Base-by-base conservation (phyloP, 2,797 vertebrate genomes). In the Craterocephalus amniculus region DNA sequence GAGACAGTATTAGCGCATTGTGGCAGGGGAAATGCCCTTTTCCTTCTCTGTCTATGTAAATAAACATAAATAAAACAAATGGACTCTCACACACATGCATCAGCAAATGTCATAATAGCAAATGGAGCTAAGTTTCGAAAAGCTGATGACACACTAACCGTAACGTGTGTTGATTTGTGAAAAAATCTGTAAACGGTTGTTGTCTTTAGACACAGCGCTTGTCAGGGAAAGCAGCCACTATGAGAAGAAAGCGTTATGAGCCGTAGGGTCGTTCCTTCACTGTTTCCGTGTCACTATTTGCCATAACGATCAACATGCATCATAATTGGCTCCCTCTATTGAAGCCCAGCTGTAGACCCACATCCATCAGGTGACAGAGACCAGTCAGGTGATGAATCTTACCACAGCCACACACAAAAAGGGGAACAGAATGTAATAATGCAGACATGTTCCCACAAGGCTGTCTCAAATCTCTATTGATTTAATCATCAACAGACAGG, bases 401-500 rank as follows among this genome's bases (percentile, higher is more conserved):
- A 78, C 89, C 91, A 90, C 95, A 92, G 94, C 55, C 56, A 49
- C 60, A 62, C 26, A 59, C 22, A 32, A 73, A 95, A 93, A 94
- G 96, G 96, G 95, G 95, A 96, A 96, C 95, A 95, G 95, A 91
- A 92, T 95, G 93, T 95, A 97, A 97, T 95, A 95, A 96, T 63
- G 75, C 94, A 96, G 95, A 92, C 95, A 95, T 97, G 96, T 98
- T 96, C 95, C 94, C 96, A 96, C 96, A 96, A 96, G 95, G 96
- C 84, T 95, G 72, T 96, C 95, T 97, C 96, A 96, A 96, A 97
- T 96, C 95, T 96, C 92, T 96, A 97, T 97, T 96, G 96, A 98
- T 97, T 97, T 96, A 96, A 96, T 97, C 96, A 96, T 97, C 95
- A 96, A 92, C 96, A 95, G 94, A 96, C 95, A 95, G 95, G 93